A percentile compares a stretch with the other conserved stretches of the same genome.
Conservation (phyloP, 2,797 vertebrate species). For the Esox lucius region DNA sequence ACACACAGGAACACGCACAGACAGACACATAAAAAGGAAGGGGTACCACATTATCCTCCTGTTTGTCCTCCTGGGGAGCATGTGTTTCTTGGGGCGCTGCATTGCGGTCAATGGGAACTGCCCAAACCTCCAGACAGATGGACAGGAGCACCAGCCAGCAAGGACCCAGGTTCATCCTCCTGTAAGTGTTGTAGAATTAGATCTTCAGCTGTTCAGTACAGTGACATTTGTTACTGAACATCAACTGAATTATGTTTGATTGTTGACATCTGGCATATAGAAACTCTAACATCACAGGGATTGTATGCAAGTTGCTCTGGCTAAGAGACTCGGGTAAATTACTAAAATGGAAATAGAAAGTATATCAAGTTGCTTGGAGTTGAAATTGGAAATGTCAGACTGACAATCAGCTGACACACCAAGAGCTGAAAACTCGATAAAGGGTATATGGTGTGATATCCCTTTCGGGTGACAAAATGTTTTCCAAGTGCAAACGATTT, state of each 20-base stretch:
- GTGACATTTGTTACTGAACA: neutral
- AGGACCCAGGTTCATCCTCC: slow-evolving; percentile 62
- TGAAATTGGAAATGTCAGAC: neutral
- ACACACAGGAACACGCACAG: slow-evolving; percentile 8
- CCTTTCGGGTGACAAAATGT: neutral
- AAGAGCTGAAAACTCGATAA: neutral
- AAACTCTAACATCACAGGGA: neutral
- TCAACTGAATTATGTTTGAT: neutral
- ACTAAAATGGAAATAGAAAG: neutral
- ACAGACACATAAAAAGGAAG: neutral
- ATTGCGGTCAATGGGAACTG: slow-evolving; percentile 74
- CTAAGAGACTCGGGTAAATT: no score
- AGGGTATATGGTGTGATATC: neutral
- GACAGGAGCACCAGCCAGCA: slow-evolving; percentile 65
- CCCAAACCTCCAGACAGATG: slow-evolving; percentile 55
- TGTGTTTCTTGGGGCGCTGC: slow-evolving; percentile 47
- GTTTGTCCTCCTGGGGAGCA: slow-evolving; percentile 57
- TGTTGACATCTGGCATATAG: neutral
- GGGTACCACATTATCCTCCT: slow-evolving; percentile 73
- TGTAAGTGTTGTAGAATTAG: slow-evolving; percentile 14
- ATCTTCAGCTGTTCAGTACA: neutral
- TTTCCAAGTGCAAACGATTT: neutral
- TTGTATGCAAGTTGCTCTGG: no score
- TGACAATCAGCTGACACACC: neutral
- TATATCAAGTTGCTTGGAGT: neutral